Evolutionary conservation across 2,888 invertebrate species (phyloP).

Genomic region (Boloria selene): DNA sequence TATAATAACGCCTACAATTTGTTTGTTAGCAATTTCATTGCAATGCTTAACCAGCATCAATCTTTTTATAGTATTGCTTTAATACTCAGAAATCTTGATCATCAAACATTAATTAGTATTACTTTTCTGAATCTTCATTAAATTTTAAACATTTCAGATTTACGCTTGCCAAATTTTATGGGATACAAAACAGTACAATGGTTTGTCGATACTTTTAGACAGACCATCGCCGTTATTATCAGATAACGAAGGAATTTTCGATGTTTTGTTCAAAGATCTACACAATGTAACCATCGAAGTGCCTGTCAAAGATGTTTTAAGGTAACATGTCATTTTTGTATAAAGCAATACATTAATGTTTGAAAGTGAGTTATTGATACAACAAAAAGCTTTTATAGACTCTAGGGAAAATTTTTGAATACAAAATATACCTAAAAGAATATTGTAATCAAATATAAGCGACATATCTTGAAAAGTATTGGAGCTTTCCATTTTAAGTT

Average conservation of each 20-base stretch:
- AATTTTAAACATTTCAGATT: slow-evolving; percentile 56
- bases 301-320: slow-evolving; percentile 76
- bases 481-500: background rate
- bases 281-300: slow-evolving; percentile 78
- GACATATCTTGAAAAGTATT: background rate
- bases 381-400: slow-evolving; percentile 35
- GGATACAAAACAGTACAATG: slow-evolving; percentile 84
- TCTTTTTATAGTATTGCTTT: slow-evolving; percentile 11
- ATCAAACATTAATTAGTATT: slow-evolving; percentile 1
- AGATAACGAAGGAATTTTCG: slow-evolving; percentile 81
- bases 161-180: slow-evolving; percentile 88
- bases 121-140: background rate
- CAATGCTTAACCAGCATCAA: slow-evolving; percentile 16
- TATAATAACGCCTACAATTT: slow-evolving; percentile 1
- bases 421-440: slow-evolving; percentile 5
- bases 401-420: slow-evolving; percentile 8
- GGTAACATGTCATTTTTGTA: slow-evolving; percentile 51
- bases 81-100: slow-evolving; percentile 4
- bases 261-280: slow-evolving; percentile 78
- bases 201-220: slow-evolving; percentile 86
- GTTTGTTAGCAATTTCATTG: slow-evolving; percentile 22
- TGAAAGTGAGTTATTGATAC: slow-evolving; percentile 32
- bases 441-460: slow-evolving; percentile 8
- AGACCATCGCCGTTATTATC: slow-evolving; percentile 82
- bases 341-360: slow-evolving; percentile 17